These are phyloP conservation scores for Heterodera filipjevi DNA, from an alignment of 2,888 invertebrate genomes.

Conservation along the genomic window DNA sequence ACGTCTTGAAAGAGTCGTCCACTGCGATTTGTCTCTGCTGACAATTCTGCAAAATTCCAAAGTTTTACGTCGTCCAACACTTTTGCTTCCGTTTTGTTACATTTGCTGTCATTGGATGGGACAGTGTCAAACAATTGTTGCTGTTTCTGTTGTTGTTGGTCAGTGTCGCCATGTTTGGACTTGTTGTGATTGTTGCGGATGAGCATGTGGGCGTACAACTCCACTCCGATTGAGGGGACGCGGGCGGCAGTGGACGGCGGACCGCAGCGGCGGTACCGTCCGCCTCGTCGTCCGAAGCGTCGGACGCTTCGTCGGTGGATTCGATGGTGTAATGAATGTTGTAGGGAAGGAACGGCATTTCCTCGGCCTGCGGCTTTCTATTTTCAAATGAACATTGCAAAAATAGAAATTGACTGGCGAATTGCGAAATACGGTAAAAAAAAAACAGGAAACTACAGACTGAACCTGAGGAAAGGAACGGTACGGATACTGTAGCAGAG, in stretches of 20 bases:
- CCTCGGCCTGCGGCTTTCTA: constrained; percentile 45
- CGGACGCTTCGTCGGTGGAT: constrained; percentile 2
- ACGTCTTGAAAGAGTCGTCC: background rate
- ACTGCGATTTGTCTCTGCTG: background rate
- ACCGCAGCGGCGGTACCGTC: constrained; percentile 20
- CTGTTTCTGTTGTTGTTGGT: background rate
- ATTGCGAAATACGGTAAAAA: background rate
- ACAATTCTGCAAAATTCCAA: background rate
- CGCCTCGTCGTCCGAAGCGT: constrained; percentile 37
- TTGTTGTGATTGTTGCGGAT: background rate
- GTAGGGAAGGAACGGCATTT: constrained; percentile 48
- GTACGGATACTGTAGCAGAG: too few relatives aligned
- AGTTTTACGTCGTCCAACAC: background rate
- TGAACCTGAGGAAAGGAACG: too few relatives aligned
- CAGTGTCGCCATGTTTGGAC: background rate
- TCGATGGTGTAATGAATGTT: constrained; percentile 46
- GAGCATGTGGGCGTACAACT: background rate
- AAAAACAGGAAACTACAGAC: constrained; percentile 21
- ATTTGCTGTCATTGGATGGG: background rate
- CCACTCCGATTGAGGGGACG: background rate
- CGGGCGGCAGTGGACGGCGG: background rate
- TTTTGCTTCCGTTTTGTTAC: background rate
- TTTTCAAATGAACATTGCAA: background rate
- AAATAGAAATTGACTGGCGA: background rate
- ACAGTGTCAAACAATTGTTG: background rate